Evolutionary conservation across 2,113 vertebrate species (phyloP).

Genomic region (Cavia porcellus): DNA sequence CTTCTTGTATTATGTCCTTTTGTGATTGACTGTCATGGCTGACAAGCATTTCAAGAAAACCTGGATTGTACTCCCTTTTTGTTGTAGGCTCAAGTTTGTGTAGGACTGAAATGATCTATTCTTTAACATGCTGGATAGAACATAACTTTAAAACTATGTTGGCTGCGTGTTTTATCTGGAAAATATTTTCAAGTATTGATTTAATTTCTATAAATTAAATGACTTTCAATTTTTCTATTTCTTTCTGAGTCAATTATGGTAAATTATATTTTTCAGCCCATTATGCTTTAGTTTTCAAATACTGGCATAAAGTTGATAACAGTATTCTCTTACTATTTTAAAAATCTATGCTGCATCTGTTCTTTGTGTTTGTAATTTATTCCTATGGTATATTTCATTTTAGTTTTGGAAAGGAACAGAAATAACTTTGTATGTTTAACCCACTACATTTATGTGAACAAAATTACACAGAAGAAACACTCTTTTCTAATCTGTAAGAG

Average conservation of each 20-base stretch:
- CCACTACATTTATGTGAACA: conserved; percentile 37
- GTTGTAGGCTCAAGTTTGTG: not conserved
- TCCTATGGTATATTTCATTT: conserved; percentile 45
- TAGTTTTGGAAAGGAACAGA: conserved; percentile 33
- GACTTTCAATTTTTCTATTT: conserved; percentile 31
- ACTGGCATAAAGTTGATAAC: not conserved
- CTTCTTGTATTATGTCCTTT: not conserved
- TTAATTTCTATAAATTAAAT: conserved; percentile 43
- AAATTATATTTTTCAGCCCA: conserved; percentile 17
- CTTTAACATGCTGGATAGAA: conserved; percentile 37
- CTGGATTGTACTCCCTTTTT: not conserved
- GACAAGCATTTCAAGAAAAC: conserved; percentile 17
- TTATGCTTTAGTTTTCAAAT: conserved; percentile 51
- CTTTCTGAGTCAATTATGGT: conserved; percentile 50
- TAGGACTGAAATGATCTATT: conserved; percentile 27
- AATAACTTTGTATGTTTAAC: conserved; percentile 49
- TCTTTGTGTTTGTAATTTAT: conserved; percentile 61
- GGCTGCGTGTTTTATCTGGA: not conserved
- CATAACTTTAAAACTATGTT: not conserved
- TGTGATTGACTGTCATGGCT: not conserved
- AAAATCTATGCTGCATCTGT: conserved; percentile 38
- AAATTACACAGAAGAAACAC: conserved; percentile 17
- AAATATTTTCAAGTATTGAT: not conserved
- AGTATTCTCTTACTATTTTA: conserved; percentile 14
- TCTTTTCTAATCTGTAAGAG: not conserved